Evolutionary conservation across 2,113 vertebrate species (phyloP).

Genomic region (Azemiops feae): DNA sequence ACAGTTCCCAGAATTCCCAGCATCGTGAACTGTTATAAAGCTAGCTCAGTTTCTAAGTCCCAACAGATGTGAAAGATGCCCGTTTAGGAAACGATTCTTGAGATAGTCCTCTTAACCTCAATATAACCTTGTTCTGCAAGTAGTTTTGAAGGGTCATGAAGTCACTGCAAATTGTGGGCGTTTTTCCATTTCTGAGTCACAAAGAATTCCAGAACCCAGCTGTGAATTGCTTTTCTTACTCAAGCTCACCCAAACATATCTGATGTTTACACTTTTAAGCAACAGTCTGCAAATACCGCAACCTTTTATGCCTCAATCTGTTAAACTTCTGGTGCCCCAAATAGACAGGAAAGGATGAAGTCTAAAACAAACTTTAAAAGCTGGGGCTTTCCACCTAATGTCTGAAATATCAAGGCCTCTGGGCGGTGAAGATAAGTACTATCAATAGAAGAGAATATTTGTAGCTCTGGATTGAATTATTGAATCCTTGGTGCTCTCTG

Average conservation of each 20-base stretch:
- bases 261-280: not conserved
- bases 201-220: not conserved
- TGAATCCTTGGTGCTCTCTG: not conserved
- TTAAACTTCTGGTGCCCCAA: not conserved
- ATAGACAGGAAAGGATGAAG: not conserved
- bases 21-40: not conserved
- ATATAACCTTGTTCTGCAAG: not conserved
- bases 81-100: not conserved
- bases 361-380: not conserved
- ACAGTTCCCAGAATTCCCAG: not conserved
- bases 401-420: not conserved
- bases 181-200: constrained; percentile 5
- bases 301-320: not conserved
- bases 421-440: not conserved
- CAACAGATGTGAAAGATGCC: not conserved
- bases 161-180: not conserved
- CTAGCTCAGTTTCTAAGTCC: not conserved
- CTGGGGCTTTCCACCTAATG: not conserved
- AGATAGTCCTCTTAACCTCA: not conserved
- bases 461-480: not conserved
- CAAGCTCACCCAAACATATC: not conserved
- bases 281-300: not conserved
- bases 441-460: not conserved
- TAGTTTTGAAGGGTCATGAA: not conserved
- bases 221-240: not conserved